Evolutionary conservation across 2,113 vertebrate genomes (phyloP).

Genomic region (Oceanites oceanicus): DNA sequence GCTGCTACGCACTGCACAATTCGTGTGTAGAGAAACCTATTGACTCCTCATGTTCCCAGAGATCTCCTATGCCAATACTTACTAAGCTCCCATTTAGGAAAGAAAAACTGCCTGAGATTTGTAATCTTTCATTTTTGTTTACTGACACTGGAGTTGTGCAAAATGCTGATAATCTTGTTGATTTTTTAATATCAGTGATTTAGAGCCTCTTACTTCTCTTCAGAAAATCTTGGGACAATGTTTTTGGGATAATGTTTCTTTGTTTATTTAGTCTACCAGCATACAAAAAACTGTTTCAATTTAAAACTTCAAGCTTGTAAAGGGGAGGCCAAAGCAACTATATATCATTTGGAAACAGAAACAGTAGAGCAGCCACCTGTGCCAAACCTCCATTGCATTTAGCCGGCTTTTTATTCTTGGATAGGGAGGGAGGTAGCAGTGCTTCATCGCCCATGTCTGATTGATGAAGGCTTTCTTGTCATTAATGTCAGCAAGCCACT

Average conservation of each 20-base stretch:
- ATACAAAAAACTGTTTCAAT: neutral
- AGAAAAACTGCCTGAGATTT: neutral
- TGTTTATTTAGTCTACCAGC: neutral
- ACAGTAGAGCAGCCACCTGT: neutral
- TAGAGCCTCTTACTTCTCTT: neutral
- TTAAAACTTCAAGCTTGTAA: neutral
- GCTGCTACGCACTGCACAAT: neutral
- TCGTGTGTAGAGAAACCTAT: neutral
- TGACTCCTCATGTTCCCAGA: neutral
- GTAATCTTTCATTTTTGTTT: neutral
- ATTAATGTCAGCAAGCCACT: neutral
- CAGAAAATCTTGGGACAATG: neutral
- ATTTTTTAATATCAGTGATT: neutral
- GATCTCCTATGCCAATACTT: neutral
- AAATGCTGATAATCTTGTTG: neutral
- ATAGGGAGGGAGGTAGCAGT: neutral
- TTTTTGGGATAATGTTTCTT: neutral
- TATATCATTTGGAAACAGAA: neutral
- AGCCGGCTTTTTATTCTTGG: neutral
- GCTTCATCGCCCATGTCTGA: neutral
- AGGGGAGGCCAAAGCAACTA: neutral
- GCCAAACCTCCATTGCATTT: neutral
- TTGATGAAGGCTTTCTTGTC: constrained; percentile 2
- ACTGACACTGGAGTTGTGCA: neutral
- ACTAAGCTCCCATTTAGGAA: neutral